Evolutionary conservation across 1,140 invertebrate genomes (phyloP).

Genomic region (Zophobas atratus): DNA sequence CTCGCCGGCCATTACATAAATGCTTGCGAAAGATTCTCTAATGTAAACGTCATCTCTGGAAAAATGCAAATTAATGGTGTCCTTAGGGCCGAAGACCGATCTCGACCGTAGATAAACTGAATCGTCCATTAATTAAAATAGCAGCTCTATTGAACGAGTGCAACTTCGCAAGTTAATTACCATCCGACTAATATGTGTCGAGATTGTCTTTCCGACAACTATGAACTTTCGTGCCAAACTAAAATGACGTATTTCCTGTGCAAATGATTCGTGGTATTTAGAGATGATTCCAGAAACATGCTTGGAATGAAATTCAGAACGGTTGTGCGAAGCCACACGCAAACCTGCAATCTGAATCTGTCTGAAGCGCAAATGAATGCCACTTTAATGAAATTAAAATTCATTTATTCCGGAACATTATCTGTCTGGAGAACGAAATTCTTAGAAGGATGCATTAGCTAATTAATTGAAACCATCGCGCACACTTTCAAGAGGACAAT

Average conservation of each 20-base stretch:
- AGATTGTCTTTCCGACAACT: background rate
- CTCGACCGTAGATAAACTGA: conserved; percentile 36
- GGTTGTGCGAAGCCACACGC: conserved; percentile 56
- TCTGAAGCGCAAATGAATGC: conserved; percentile 61
- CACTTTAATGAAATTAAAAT: conserved; percentile 66
- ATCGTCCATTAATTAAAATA: conserved; percentile 38
- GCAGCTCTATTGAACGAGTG: conserved; percentile 6
- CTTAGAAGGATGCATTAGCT: conserved; percentile 61
- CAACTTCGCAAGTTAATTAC: conserved; percentile 13
- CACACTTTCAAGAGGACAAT: conserved; percentile 41
- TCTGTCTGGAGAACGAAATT: conserved; percentile 59
- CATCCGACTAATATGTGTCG: background rate
- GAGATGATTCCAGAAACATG: conserved; percentile 50
- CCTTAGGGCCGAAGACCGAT: conserved; percentile 47
- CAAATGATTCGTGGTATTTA: conserved; percentile 47
- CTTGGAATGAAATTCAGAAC: conserved; percentile 31
- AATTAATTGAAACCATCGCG: conserved; percentile 58
- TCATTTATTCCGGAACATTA: conserved; percentile 64
- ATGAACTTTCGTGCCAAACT: conserved; percentile 2
- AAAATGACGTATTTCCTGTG: conserved; percentile 45
- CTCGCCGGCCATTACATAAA: conserved; percentile 39
- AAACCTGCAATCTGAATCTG: conserved; percentile 64
- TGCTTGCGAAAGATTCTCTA: conserved; percentile 50
- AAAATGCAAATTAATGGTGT: conserved; percentile 54
- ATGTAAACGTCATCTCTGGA: conserved; percentile 53